These are phyloP conservation scores for Tenrec ecaudatus DNA, from an alignment of 2,113 vertebrate genomes.

Conservation along the genomic window DNA sequence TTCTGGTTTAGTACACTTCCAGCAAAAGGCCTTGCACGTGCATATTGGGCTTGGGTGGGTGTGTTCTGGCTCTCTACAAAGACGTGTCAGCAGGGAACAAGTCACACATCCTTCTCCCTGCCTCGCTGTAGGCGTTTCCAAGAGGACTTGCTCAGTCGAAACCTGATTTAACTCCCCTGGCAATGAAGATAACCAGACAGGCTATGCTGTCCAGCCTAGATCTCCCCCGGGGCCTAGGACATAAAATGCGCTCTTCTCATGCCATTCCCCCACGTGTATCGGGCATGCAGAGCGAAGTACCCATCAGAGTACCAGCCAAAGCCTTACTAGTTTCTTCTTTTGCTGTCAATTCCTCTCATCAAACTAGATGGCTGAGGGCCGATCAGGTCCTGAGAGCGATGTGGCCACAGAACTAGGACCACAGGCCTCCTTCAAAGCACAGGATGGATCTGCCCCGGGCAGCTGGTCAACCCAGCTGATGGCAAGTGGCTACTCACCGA, in stretches of 20 bases:
- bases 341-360: not conserved
- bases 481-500: conserved; percentile 87
- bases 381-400: not conserved
- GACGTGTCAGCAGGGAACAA: not conserved
- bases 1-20: not conserved
- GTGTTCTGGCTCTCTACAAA: not conserved
- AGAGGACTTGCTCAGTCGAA: conserved; percentile 38
- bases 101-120: not conserved
- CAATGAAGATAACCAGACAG: not conserved
- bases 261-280: not conserved
- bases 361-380: not conserved
- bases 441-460: not conserved
- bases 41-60: not conserved
- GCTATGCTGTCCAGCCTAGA: not conserved
- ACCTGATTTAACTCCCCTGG: conserved; percentile 5
- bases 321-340: not conserved
- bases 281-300: not conserved
- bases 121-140: conserved; percentile 2
- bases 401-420: not conserved
- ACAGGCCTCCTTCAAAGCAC: not conserved
- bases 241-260: not conserved
- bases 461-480: not conserved
- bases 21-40: not conserved
- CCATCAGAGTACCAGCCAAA: not conserved
- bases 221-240: not conserved